phyloP scores from a whole-genome alignment of 2,888 invertebrate species.

The Volucella zonaria region DNA sequence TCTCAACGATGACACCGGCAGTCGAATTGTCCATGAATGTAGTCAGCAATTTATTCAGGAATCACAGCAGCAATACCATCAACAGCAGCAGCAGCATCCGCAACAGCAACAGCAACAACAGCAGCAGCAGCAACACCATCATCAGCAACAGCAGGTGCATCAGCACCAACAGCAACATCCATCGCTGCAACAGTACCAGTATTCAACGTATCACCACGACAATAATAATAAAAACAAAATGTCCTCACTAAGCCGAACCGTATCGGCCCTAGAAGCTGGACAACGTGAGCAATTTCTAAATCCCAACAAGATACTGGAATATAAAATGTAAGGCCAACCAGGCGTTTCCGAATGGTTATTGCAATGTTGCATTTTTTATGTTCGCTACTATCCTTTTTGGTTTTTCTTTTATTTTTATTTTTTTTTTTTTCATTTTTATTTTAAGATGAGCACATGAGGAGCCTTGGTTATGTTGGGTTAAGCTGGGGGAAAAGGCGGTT shows the following conservation, averaged over 20 bases:
- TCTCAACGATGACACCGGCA: constrained; percentile 80
- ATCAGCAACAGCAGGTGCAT: constrained; percentile 56
- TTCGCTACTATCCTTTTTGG: neutral
- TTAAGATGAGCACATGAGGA: no score
- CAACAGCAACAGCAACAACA: constrained; percentile 48
- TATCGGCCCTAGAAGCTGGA: constrained; percentile 81
- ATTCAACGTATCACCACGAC: constrained; percentile 73
- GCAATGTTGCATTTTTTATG: constrained; percentile 1
- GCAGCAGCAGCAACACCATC: constrained; percentile 44
- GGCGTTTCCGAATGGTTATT: constrained; percentile 2
- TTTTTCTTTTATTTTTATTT: neutral
- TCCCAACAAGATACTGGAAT: constrained; percentile 82
- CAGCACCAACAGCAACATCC: constrained; percentile 68
- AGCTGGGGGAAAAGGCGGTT: constrained; percentile 14
- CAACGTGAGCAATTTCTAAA: constrained; percentile 83
- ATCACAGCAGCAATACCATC: constrained; percentile 81
- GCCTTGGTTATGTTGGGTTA: constrained; percentile 15
- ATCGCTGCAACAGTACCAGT: constrained; percentile 74
- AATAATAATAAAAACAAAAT: constrained; percentile 77
- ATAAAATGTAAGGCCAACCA: constrained; percentile 81
- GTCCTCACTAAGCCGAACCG: constrained; percentile 81
- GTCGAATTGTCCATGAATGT: constrained; percentile 79
- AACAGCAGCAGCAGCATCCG: constrained; percentile 73
- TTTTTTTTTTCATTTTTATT: neutral
- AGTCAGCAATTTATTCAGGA: constrained; percentile 79